Evolutionary conservation across 2,113 vertebrate genomes (phyloP).

Genomic region (Epinephelus lanceolatus): DNA sequence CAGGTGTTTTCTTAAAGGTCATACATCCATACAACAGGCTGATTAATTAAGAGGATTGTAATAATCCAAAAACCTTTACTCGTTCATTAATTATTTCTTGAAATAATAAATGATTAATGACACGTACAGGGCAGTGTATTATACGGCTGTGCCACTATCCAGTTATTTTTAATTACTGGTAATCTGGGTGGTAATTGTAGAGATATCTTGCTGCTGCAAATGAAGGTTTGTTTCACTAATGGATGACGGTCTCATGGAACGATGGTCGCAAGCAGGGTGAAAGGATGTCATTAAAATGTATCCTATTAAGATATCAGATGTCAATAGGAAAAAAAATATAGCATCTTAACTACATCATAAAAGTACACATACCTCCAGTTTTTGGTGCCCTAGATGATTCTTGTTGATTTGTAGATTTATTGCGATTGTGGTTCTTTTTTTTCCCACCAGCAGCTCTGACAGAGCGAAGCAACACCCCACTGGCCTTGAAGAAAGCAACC

Average conservation of each 20-base stretch:
- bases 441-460: slow-evolving; percentile 93
- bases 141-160: too few species aligned
- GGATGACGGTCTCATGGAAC: neutral
- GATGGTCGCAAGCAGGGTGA: neutral
- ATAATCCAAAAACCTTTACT: neutral
- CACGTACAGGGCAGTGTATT: too few species aligned
- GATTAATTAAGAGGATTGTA: neutral
- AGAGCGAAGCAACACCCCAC: slow-evolving; percentile 95
- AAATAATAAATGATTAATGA: too few species aligned
- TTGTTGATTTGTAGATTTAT: slow-evolving; percentile 92
- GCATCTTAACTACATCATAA: neutral
- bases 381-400: slow-evolving; percentile 90
- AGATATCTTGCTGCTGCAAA: neutral
- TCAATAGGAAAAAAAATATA: neutral
- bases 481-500: slow-evolving; percentile 99
- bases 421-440: slow-evolving; percentile 94
- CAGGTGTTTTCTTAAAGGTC: neutral
- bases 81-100: neutral
- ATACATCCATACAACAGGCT: neutral
- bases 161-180: neutral
- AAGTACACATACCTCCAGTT: slow-evolving; percentile 86
- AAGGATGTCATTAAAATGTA: slow-evolving; percentile 2
- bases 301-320: neutral
- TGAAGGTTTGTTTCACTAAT: neutral
- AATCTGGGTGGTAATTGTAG: slow-evolving; percentile 2